phyloP scores from a whole-genome alignment of 2,888 invertebrate genomes.

The Caprella mutica region DNA sequence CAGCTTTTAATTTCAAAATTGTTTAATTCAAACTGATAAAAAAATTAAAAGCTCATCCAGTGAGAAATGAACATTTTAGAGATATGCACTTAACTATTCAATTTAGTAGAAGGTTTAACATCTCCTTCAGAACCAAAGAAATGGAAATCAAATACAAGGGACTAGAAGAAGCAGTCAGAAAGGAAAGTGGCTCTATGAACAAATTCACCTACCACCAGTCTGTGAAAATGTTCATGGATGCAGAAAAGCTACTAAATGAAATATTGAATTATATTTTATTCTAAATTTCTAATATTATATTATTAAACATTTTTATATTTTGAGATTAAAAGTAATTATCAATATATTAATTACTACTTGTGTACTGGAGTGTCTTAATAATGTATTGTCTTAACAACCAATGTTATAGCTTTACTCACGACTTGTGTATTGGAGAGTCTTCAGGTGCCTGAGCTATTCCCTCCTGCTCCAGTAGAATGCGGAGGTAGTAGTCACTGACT shows the following conservation, averaged over 20 bases:
- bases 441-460: conserved; percentile 48
- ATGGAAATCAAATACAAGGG: too few species aligned
- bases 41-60: not conserved
- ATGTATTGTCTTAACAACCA: not conserved
- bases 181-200: too few species aligned
- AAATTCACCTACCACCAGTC: too few species aligned
- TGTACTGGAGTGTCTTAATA: not conserved
- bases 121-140: too few species aligned
- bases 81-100: not conserved
- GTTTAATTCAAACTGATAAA: too few species aligned
- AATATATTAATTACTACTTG: conserved; percentile 3
- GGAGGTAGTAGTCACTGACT: conserved; percentile 95
- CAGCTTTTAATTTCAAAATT: too few species aligned
- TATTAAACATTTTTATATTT: not conserved
- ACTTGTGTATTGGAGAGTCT: conserved; percentile 65
- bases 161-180: too few species aligned
- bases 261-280: not conserved
- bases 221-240: too few species aligned
- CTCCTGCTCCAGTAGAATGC: conserved; percentile 82
- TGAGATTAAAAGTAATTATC: conserved; percentile 7
- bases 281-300: not conserved
- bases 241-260: not conserved
- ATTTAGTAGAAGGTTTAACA: too few species aligned
- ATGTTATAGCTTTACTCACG: conserved; percentile 54
- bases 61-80: not conserved